Conservation (phyloP, 2,113 vertebrate species). For the Atlantisia rogersi region DNA sequence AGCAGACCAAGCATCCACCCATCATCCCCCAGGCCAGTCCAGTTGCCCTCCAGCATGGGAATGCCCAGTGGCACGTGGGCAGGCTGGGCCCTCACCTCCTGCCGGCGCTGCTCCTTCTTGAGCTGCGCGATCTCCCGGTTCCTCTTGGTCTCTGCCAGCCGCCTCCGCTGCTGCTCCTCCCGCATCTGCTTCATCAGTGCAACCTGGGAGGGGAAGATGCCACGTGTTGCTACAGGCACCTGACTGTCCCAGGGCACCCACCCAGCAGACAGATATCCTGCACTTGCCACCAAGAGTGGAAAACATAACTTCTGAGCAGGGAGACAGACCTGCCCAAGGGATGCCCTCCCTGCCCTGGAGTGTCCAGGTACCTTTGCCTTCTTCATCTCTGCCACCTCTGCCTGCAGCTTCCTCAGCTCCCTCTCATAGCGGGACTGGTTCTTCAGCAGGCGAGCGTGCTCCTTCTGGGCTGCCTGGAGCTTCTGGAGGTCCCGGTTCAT, state of each 20-base stretch:
- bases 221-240: accelerated
- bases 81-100: constrained; percentile 40
- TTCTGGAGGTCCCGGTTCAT: constrained; percentile 97
- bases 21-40: neutral
- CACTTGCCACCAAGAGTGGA: neutral
- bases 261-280: neutral
- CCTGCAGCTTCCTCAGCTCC: constrained; percentile 93
- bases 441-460: constrained; percentile 92
- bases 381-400: constrained; percentile 95
- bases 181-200: constrained; percentile 97
- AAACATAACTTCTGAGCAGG: accelerated
- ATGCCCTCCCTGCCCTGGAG: neutral
- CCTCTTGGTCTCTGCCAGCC: constrained; percentile 91
- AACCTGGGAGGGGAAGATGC: constrained; percentile 72
- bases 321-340: neutral
- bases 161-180: constrained; percentile 92
- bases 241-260: neutral
- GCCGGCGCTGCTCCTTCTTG: constrained; percentile 94
- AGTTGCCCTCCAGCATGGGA: accelerated
- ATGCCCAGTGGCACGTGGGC: accelerated
- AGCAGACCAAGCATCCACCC: neutral
- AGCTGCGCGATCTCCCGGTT: constrained; percentile 94
- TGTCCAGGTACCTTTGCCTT: constrained; percentile 88
- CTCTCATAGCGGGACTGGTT: constrained; percentile 94
- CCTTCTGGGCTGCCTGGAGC: constrained; percentile 93